A percentile compares a stretch with the other conserved stretches of the same genome.
phyloP scores from a whole-genome alignment of 2,888 invertebrate species.

The Xylota sylvarum region DNA sequence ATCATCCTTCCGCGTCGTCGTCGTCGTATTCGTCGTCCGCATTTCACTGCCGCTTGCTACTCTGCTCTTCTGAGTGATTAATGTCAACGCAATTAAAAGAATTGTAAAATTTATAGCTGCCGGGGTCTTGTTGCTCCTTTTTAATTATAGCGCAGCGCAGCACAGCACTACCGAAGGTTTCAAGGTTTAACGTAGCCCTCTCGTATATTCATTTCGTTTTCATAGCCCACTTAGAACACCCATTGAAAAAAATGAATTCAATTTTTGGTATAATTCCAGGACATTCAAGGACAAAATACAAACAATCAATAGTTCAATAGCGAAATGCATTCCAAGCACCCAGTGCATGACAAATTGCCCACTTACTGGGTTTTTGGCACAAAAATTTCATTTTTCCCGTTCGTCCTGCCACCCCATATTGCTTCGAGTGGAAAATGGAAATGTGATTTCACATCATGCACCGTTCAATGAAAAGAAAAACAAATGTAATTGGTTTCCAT shows the following conservation, averaged over 20 bases:
- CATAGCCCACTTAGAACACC: not conserved
- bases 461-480: constrained; percentile 53
- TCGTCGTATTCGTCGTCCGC: constrained; percentile 22
- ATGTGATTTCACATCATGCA: constrained; percentile 43
- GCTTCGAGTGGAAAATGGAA: constrained; percentile 29
- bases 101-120: constrained; percentile 75
- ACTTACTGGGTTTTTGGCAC: constrained; percentile 56
- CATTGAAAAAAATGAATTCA: not conserved
- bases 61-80: constrained; percentile 63
- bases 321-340: constrained; percentile 10
- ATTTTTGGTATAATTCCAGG: constrained; percentile 38
- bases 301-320: constrained; percentile 56
- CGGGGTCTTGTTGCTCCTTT: constrained; percentile 59
- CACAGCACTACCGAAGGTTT: constrained; percentile 24
- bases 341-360: constrained; percentile 63
- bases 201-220: constrained; percentile 23
- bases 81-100: constrained; percentile 77
- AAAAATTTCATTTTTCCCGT: constrained; percentile 48
- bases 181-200: constrained; percentile 37
- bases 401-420: constrained; percentile 5
- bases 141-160: constrained; percentile 57
- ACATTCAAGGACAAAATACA: constrained; percentile 52
- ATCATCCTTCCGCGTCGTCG: constrained; percentile 64
- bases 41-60: constrained; percentile 42
- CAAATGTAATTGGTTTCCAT: constrained; percentile 73